A percentile compares a stretch with the other conserved stretches of the same genome.
Conservation (phyloP, 2,797 vertebrate genomes). For the Phoxinus dragarum region DNA sequence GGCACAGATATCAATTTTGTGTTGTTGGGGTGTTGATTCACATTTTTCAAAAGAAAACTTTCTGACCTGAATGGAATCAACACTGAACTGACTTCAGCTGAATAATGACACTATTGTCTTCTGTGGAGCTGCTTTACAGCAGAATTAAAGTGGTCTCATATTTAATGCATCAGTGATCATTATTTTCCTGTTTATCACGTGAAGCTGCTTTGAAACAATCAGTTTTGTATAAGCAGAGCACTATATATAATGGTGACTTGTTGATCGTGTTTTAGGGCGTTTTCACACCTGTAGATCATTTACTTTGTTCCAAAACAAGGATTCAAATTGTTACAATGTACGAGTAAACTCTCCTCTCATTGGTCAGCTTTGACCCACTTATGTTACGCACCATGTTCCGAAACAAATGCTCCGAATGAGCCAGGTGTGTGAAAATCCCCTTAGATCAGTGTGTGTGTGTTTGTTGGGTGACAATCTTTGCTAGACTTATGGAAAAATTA, state of each 20-base stretch:
- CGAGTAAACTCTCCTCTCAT: background rate
- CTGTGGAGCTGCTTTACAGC: background rate
- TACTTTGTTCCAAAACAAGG: background rate
- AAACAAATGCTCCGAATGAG: background rate
- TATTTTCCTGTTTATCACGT: background rate
- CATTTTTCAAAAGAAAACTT: background rate
- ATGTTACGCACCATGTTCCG: background rate
- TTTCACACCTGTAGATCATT: background rate
- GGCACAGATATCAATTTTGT: no score
- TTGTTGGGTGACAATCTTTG: background rate
- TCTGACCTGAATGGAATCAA: background rate
- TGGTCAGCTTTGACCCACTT: background rate
- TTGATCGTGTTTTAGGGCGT: background rate
- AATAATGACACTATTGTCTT: background rate
- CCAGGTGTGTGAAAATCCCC: background rate
- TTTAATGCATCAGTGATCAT: background rate
- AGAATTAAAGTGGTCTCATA: background rate
- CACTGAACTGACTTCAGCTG: background rate
- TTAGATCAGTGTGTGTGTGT: background rate
- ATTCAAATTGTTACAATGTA: background rate
- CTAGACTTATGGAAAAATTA: background rate
- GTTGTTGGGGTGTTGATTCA: background rate
- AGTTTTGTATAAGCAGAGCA: background rate
- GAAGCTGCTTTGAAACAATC: background rate
- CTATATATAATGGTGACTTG: background rate